Evolutionary conservation across 1,140 invertebrate species (phyloP), one percentile per base, ranked within the genome.

Genomic region (Dendroctonus valens): DNA sequence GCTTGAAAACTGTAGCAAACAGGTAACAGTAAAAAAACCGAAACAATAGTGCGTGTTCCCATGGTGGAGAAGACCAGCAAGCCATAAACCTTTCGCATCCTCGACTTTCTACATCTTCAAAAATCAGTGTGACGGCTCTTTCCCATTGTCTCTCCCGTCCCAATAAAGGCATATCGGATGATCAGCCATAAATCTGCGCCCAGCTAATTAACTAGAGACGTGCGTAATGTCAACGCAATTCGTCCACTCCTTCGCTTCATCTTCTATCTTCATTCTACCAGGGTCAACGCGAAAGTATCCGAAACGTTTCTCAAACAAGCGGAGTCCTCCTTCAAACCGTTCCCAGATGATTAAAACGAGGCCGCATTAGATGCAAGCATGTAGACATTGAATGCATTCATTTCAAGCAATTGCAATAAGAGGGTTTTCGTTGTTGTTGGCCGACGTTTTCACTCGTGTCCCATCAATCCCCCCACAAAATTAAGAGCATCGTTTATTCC

Each of bases 151-250:
- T 26, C 59, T 69, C 61, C 62, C 59, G 62, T 69, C 55, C 55
- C 55, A 58, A 58, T 58, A 58, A 67, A 39, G 65, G 59, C 68
- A 59, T 70, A 70, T 70, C 68, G 64, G 59, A 44, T 9, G 59
- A 70, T 70, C 68, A 54, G 68, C 64, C 59, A 63, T 70, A 70
- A 70, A 70, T 70, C 68, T 67, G 63, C 51, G 44, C 50, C 48
- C 7, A 38, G 41, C 61, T 69, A 69, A 69, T 71, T 69, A 65
- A 53, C 51, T 46, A 59, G 58, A 48, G 63, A 71, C 67, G 61
- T 68, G 60, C 57, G 67, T 66, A 71, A 63, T 67, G 59, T 68
- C 55, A 57, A 39, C 55, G 55, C 55, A 58, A 58, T 58, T 58
- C 55, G 6, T 11, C 9, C 26, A 6, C 26, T 46, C 15, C 6